phyloP scores from a whole-genome alignment of 2,888 invertebrate genomes.

The Pilophorus perplexus region DNA sequence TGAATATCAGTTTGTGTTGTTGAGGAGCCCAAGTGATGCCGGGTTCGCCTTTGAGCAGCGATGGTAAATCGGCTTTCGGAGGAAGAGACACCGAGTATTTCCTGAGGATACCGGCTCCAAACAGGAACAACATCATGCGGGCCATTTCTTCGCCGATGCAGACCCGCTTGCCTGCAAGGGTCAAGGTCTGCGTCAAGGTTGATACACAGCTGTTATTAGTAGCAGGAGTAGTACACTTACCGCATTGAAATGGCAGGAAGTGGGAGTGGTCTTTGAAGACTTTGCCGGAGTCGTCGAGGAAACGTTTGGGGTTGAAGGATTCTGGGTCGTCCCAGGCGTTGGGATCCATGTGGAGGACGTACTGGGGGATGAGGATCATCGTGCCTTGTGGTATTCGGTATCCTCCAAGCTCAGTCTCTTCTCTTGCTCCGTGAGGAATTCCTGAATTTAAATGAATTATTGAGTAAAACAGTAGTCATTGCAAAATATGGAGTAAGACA shows the following conservation, averaged over 20 bases:
- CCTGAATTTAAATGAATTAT: too few relatives aligned
- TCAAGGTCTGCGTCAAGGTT: too few relatives aligned
- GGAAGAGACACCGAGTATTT: slow-evolving; percentile 57
- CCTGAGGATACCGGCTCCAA: slow-evolving; percentile 63
- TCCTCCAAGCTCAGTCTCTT: slow-evolving; percentile 53
- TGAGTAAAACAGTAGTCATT: too few relatives aligned
- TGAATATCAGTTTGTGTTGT: slow-evolving; percentile 54
- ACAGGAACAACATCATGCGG: slow-evolving; percentile 66
- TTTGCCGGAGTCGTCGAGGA: slow-evolving; percentile 62
- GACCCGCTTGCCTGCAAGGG: slow-evolving; percentile 69
- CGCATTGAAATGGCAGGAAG: slow-evolving; percentile 81
- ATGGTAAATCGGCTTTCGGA: slow-evolving; percentile 50
- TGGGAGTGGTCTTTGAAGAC: slow-evolving; percentile 62
- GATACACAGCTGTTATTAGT: too few relatives aligned
- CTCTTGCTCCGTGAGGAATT: slow-evolving; percentile 74
- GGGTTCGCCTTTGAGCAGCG: slow-evolving; percentile 65
- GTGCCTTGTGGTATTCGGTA: slow-evolving; percentile 65
- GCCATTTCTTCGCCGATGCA: slow-evolving; percentile 83
- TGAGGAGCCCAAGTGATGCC: slow-evolving; percentile 74
- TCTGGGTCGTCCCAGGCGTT: slow-evolving; percentile 66
- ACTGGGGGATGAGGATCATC: slow-evolving; percentile 77
- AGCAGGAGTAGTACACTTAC: slow-evolving; percentile 57
- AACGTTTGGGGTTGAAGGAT: slow-evolving; percentile 66
- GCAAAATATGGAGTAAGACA: too few relatives aligned
- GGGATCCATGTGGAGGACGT: slow-evolving; percentile 76